Base-by-base conservation (phyloP, 2,113 vertebrate species). In the Hypocryptadius cinnamomeus region DNA sequence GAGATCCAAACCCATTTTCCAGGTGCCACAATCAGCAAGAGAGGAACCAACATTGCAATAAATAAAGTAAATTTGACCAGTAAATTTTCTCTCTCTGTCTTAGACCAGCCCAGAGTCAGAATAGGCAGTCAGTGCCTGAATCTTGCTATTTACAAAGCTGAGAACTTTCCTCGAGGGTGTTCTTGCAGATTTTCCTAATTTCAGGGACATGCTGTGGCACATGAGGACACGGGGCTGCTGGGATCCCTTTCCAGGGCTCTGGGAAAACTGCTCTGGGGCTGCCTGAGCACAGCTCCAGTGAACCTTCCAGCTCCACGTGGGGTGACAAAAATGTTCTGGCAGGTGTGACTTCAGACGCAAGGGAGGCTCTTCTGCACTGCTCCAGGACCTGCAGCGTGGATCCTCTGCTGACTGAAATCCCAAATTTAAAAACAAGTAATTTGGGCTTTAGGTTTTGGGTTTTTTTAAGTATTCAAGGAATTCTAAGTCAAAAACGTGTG, bases 391-490 rank as follows among this genome's bases (percentile, higher is more conserved):
- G 3, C 66, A 20, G 13, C 3, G 2, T 8, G 25, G 28, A 61
- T 61, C 7, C 9, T 63, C 27, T 47, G 37, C 63, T 39, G 33
- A 10, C 11, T 47, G 57, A 56, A 83, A 85, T n/a, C 21, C 9
- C 20, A 40, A 23, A 7, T 13, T 39, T 5, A 30, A 24, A 16
- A 50, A n/a, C 33, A 22, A 37, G 4, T 12, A 0, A 15, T 35
- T 57, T n/a, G 1, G 13, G 2, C 1, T 68, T 73, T 20, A 3
- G 4, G 2, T 24, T 45, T 76, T 9, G 20, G 0, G 0, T 3
- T 20, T 48, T 40, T 14, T 53, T 30, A 2, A 51, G 19, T 61
- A 59, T 59, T 74, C 14, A 60, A 39, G 21, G 5, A 17, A 37
- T 59, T 88, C 16, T 28, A 40, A 82, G 20, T 30, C 15, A 42